Conservation (phyloP, 1,140 invertebrate species). For the Globodera ellingtonae region DNA sequence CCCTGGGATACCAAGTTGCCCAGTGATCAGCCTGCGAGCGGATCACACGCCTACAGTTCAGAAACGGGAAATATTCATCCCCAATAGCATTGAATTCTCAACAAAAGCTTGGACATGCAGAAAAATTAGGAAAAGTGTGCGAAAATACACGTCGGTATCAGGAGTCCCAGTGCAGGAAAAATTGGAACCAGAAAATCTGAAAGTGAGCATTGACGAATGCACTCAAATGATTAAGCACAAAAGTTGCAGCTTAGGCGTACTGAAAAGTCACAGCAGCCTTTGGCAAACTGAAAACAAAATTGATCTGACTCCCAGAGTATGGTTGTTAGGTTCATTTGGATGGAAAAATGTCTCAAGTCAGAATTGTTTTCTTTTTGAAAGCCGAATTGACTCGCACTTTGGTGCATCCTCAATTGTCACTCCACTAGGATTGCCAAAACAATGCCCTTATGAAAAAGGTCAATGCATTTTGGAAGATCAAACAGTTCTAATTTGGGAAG, state of each 20-base stretch:
- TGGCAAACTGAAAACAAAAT: constrained; percentile 13
- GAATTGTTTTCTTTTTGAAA: constrained; percentile 21
- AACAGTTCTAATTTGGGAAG: not conserved
- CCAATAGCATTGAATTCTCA: not conserved
- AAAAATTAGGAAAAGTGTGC: not conserved
- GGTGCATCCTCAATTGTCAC: not conserved
- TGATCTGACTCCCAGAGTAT: constrained; percentile 1
- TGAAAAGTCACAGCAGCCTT: not conserved
- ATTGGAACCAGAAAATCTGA: not conserved
- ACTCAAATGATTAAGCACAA: constrained; percentile 8
- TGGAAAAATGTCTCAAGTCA: constrained; percentile 9
- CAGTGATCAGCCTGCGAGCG: not conserved
- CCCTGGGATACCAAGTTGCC: not conserved
- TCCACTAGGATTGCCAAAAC: not conserved
- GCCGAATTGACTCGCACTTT: not conserved
- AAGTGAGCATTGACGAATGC: not conserved
- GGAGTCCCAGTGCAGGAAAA: not conserved
- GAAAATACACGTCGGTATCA: not conserved
- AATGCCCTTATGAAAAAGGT: not conserved
- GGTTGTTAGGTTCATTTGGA: constrained; percentile 12
- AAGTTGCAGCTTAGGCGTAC: not conserved
- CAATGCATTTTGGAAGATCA: not conserved
- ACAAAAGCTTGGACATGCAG: constrained; percentile 5
- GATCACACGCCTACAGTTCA: not conserved
- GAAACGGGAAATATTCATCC: not conserved